phyloP scores from a whole-genome alignment of 2,113 vertebrate species.

The Anarrhichthys ocellatus region DNA sequence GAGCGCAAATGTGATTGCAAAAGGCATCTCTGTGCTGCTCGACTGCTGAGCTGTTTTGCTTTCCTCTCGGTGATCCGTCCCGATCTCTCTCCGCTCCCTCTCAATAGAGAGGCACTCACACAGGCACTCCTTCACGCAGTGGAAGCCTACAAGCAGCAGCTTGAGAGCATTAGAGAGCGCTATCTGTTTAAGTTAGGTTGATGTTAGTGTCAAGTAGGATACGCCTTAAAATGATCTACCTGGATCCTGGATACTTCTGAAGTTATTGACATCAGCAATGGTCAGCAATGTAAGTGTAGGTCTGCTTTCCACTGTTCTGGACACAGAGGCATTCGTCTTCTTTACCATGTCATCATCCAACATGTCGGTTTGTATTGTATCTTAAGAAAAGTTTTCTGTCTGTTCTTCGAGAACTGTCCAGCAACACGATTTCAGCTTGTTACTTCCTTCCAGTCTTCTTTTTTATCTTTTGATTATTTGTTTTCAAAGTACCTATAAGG shows the following conservation, averaged over 20 bases:
- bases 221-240: constrained; percentile 3
- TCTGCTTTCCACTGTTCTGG: constrained; percentile 1
- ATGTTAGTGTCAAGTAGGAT: constrained; percentile 31
- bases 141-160: constrained; percentile 8
- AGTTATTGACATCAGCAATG: not conserved
- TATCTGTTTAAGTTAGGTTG: constrained; percentile 27
- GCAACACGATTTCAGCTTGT: not conserved
- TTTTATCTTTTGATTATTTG: not conserved
- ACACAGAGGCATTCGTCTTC: not conserved
- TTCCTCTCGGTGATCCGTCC: not conserved
- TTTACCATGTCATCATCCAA: not conserved
- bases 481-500: not conserved
- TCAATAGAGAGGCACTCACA: constrained; percentile 6
- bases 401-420: not conserved
- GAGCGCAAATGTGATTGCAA: constrained; percentile 41
- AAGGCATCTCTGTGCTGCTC: constrained; percentile 18
- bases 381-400: not conserved
- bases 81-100: constrained; percentile 6
- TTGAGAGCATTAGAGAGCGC: not conserved
- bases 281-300: not conserved
- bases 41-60: constrained; percentile 2
- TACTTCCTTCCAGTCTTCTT: not conserved
- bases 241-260: not conserved
- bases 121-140: not conserved
- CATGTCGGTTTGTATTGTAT: not conserved